Conservation (phyloP, 2,888 invertebrate genomes). For the Ormyrus rosae region DNA sequence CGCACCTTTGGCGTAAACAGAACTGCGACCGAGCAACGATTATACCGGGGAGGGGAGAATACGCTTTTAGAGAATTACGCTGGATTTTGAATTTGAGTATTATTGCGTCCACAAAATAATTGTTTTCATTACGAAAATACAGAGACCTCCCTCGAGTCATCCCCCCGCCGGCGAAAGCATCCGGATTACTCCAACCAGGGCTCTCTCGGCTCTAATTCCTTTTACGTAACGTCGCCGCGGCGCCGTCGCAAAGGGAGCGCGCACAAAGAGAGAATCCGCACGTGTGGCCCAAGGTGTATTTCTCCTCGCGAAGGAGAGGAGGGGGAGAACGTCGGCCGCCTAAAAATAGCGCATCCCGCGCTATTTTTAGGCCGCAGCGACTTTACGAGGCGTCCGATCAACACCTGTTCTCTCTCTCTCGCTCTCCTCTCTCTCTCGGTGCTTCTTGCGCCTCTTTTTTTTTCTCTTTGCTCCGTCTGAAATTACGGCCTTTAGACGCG, state of each 20-base stretch:
- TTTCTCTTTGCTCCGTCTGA: not conserved
- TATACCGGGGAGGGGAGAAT: no score
- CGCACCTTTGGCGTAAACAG: no score
- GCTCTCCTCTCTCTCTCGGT: not conserved
- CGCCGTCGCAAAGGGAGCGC: not conserved
- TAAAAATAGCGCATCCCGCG: constrained; percentile 23
- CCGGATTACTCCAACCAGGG: no score
- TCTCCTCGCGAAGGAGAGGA: not conserved
- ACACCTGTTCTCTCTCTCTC: constrained; percentile 15
- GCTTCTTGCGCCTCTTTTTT: not conserved
- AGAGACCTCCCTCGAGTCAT: no score
- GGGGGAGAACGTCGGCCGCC: not conserved
- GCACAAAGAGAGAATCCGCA: not conserved
- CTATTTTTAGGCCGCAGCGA: constrained; percentile 37
- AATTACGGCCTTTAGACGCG: not conserved
- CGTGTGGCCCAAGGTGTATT: not conserved
- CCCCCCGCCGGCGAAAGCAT: no score
- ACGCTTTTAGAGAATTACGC: no score
- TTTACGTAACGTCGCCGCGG: not conserved
- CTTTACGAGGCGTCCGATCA: not conserved
- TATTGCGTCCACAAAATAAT: no score
- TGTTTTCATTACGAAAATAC: no score
- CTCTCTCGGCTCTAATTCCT: no score
- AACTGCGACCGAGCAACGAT: no score
- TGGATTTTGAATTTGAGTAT: no score